Conservation (phyloP, 2,888 invertebrate species). For the Mamestra brassicae region DNA sequence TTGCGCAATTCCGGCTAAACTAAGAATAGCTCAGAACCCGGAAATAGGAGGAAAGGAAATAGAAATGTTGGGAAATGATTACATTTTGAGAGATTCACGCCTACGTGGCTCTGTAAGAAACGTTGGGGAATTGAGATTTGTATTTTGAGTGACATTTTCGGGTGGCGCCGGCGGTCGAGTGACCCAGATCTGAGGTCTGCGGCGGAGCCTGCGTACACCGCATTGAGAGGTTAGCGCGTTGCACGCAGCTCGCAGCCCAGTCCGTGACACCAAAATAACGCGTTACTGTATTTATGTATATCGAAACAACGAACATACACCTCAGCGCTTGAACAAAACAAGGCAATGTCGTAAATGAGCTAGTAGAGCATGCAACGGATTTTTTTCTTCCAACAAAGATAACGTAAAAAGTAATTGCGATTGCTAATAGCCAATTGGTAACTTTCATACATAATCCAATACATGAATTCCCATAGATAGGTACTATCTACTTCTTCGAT, state of each 20-base stretch:
- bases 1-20: constrained; percentile 55
- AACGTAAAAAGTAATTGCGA: constrained; percentile 51
- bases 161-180: constrained; percentile 74
- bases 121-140: constrained; percentile 44
- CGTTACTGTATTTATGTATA: constrained; percentile 64
- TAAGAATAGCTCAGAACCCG: constrained; percentile 57
- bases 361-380: constrained; percentile 63
- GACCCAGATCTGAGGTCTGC: constrained; percentile 83
- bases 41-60: constrained; percentile 46
- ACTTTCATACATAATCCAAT: constrained; percentile 50
- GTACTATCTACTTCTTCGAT: constrained; percentile 59
- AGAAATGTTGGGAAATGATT: constrained; percentile 35
- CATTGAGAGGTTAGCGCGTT: constrained; percentile 78
- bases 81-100: constrained; percentile 41
- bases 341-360: constrained; percentile 63
- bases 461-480: constrained; percentile 65
- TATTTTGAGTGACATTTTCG: constrained; percentile 74
- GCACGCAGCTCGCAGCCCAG: constrained; percentile 64
- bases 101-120: constrained; percentile 28
- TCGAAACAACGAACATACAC: constrained; percentile 61
- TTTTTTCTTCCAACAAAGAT: constrained; percentile 44
- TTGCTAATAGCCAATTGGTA: constrained; percentile 41
- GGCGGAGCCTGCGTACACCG: constrained; percentile 81
- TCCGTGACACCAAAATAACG: constrained; percentile 77
- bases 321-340: constrained; percentile 61